A percentile compares a stretch with the other conserved stretches of the same genome.
These are phyloP conservation scores for Scaptomyza flava DNA, from an alignment of 2,888 invertebrate species.

Conservation along the genomic window DNA sequence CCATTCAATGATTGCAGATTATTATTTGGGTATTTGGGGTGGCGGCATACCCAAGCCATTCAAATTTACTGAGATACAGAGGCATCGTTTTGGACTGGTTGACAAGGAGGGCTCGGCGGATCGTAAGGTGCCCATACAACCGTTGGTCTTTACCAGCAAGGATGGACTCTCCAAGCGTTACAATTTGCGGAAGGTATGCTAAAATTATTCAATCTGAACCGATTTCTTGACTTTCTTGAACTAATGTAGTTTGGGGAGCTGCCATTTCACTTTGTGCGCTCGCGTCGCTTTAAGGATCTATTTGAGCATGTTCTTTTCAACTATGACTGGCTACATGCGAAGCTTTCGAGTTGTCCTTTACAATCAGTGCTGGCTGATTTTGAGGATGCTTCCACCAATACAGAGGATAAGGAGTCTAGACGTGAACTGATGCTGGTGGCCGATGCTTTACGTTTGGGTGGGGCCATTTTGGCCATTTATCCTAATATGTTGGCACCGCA, in stretches of 20 bases:
- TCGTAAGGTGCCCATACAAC: conserved; percentile 97
- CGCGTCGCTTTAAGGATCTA: conserved; percentile 94
- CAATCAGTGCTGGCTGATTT: conserved; percentile 98
- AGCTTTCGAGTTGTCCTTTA: conserved; percentile 96
- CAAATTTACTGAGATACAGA: conserved; percentile 98
- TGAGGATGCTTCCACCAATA: conserved; percentile 94
- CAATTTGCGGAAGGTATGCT: conserved; percentile 94
- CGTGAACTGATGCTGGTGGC: conserved; percentile 95
- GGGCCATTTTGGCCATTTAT: conserved; percentile 95
- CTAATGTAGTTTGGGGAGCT: conserved; percentile 93
- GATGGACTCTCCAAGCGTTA: conserved; percentile 95
- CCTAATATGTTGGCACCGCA: conserved; percentile 99
- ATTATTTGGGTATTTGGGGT: conserved; percentile 98
- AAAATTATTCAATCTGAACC: fast-evolving
- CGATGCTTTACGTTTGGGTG: conserved; percentile 96
- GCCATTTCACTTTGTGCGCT: conserved; percentile 96
- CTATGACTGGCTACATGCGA: conserved; percentile 98
- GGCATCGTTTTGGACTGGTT: conserved; percentile 89
- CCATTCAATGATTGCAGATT: conserved; percentile 99
- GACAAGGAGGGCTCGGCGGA: conserved; percentile 96
- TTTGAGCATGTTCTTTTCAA: conserved; percentile 97
- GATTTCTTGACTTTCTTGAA: background rate
- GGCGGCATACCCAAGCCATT: conserved; percentile 97
- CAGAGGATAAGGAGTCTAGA: conserved; percentile 91
- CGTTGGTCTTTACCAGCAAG: conserved; percentile 94